These are phyloP conservation scores for Pardalotus punctatus DNA, from an alignment of 2,113 vertebrate genomes.

Conservation along the genomic window DNA sequence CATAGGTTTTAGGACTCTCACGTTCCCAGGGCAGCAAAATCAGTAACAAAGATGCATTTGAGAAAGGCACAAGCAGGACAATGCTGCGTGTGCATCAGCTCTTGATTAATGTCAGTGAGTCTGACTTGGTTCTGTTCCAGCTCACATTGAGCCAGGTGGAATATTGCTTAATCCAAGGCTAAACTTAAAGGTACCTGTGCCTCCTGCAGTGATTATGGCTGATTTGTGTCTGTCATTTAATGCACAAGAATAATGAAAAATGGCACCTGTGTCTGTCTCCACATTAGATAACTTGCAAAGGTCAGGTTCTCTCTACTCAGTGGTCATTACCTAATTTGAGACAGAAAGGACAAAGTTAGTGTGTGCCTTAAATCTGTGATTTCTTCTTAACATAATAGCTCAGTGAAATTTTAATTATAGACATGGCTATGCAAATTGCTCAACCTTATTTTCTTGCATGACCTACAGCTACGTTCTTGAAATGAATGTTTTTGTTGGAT, in stretches of 20 bases:
- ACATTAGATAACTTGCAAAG: background rate
- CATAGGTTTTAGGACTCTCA: background rate
- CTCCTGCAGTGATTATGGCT: background rate
- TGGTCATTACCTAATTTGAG: background rate
- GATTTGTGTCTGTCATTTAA: constrained; percentile 12
- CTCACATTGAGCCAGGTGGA: background rate
- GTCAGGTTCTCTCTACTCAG: background rate
- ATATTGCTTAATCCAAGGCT: constrained; percentile 22
- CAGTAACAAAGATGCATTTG: background rate
- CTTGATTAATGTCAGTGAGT: background rate
- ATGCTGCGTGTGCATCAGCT: background rate
- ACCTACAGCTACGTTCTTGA: constrained; percentile 2
- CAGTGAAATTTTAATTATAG: background rate
- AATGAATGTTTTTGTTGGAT: background rate
- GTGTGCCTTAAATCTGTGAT: background rate
- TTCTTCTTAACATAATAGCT: background rate
- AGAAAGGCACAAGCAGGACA: background rate
- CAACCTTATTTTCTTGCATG: background rate
- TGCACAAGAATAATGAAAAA: background rate
- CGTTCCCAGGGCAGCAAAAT: background rate
- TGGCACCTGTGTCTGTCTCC: background rate
- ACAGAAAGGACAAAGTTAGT: background rate
- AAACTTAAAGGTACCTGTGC: background rate
- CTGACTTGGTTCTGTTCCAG: background rate
- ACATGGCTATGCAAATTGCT: background rate